These are phyloP conservation scores for Zapornia atra DNA, from an alignment of 2,113 vertebrate species.

Conservation along the genomic window DNA sequence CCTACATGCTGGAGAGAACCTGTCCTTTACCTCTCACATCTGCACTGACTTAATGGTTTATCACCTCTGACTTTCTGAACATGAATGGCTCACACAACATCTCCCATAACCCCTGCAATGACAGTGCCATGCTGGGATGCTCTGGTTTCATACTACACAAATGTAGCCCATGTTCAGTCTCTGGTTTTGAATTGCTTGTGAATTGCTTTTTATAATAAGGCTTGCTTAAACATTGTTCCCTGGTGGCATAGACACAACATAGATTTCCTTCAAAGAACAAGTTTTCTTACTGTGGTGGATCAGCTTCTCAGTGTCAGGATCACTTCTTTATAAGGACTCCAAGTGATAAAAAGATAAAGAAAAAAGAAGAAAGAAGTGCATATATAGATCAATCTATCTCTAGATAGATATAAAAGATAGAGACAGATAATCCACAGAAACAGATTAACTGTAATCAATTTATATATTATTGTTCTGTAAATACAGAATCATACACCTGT, in stretches of 20 bases:
- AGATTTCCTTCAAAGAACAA: neutral
- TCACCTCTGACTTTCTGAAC: neutral
- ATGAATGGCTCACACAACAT: neutral
- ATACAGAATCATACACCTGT: neutral
- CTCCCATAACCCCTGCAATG: neutral
- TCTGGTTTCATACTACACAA: neutral
- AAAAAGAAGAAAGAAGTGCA: too few species aligned
- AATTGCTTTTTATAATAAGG: neutral
- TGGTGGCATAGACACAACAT: neutral
- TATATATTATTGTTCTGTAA: neutral
- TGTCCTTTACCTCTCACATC: neutral
- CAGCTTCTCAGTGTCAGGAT: neutral
- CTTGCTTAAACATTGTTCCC: neutral
- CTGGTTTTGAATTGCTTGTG: neutral
- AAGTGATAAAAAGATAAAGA: neutral
- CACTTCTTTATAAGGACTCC: neutral
- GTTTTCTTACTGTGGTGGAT: neutral
- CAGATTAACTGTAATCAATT: neutral
- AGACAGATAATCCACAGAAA: neutral
- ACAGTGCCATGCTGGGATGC: neutral
- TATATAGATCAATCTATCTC: too few species aligned
- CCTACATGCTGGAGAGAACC: neutral
- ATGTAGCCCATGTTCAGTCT: accelerated
- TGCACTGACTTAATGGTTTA: neutral
- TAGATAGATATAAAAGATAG: neutral